Conservation (phyloP, 2,113 vertebrate genomes). For the Poeciliopsis prolifica region DNA sequence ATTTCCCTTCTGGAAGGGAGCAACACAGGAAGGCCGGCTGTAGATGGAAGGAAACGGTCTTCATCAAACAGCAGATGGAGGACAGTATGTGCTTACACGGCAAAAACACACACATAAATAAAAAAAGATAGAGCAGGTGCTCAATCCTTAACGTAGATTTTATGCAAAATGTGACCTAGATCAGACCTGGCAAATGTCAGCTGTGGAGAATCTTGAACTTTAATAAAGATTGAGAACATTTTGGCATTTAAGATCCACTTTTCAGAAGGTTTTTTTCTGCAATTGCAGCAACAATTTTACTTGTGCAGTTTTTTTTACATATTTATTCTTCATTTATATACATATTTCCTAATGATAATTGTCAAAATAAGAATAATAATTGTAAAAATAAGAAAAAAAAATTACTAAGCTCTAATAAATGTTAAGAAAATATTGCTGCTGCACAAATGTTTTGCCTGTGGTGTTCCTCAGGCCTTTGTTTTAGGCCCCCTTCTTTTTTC, state of each 20-base stretch:
- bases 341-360: too few relatives aligned
- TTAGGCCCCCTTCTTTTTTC: too few relatives aligned
- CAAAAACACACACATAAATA: slow-evolving; percentile 64
- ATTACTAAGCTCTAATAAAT: not conserved
- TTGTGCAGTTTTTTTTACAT: not conserved
- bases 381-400: not conserved
- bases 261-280: not conserved
- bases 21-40: slow-evolving; percentile 75
- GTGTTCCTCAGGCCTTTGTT: too few relatives aligned
- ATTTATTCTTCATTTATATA: too few relatives aligned
- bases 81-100: slow-evolving; percentile 77
- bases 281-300: not conserved
- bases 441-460: not conserved
- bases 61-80: slow-evolving; percentile 78
- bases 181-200: slow-evolving; percentile 26
- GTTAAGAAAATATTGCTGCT: not conserved
- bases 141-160: slow-evolving; percentile 20
- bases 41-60: slow-evolving; percentile 78
- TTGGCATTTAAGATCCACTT: not conserved
- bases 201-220: slow-evolving; percentile 7
- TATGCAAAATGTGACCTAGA: slow-evolving; percentile 52
- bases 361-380: too few relatives aligned
- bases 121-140: not conserved
- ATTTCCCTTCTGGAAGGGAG: slow-evolving; percentile 65
- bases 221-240: not conserved